Conservation (phyloP, 2,797 vertebrate species). For the Onychomys leucogaster region DNA sequence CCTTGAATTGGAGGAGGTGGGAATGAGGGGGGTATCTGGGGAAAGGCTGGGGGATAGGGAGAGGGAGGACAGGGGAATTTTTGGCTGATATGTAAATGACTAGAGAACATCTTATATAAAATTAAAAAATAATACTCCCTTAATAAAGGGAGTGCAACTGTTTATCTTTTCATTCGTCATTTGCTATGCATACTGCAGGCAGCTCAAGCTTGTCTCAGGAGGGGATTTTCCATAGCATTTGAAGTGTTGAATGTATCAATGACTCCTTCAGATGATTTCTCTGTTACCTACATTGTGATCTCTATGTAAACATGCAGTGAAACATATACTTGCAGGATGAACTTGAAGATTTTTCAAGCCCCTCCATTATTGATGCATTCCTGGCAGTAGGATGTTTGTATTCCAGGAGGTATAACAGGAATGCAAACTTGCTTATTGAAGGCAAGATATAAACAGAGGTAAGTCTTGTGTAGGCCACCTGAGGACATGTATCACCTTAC, state of each 20-base stretch:
- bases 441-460: background rate
- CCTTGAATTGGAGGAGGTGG: too few species aligned
- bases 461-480: background rate
- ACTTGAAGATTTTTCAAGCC: background rate
- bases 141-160: slow-evolving; percentile 2
- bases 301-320: slow-evolving; percentile 57
- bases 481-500: background rate
- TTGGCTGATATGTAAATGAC: too few species aligned
- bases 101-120: too few species aligned
- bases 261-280: slow-evolving; percentile 62
- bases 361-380: background rate
- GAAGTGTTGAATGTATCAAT: slow-evolving; percentile 68
- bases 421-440: background rate
- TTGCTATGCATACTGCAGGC: background rate
- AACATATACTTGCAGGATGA: slow-evolving; percentile 48
- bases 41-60: too few species aligned
- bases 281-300: slow-evolving; percentile 67
- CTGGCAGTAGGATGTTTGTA: background rate
- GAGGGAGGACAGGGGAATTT: too few species aligned
- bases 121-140: background rate
- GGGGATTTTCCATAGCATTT: slow-evolving; percentile 60
- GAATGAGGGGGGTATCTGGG: too few species aligned
- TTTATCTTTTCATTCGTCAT: background rate
- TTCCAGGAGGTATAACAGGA: background rate
- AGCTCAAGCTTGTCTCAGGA: slow-evolving; percentile 46